These are phyloP conservation scores for Poeciliopsis paucimaculata DNA, from an alignment of 2,797 vertebrate genomes.

Conservation along the genomic window DNA sequence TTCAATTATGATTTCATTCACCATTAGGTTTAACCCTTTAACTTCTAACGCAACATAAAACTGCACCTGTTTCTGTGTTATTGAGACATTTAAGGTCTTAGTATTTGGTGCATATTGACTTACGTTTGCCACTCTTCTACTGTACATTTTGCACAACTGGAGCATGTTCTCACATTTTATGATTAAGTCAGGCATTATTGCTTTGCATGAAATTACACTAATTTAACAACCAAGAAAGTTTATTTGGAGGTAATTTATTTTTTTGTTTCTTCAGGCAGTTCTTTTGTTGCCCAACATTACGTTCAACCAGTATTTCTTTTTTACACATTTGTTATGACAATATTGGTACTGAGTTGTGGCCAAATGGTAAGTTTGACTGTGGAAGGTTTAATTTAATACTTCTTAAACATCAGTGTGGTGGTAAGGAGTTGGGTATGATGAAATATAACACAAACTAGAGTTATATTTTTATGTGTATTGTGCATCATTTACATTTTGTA, in stretches of 20 bases:
- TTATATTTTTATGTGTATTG: conserved; percentile 23
- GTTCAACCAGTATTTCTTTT: conserved; percentile 19
- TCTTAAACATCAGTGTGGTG: not conserved
- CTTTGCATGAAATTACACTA: conserved; percentile 19
- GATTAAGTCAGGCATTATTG: conserved; percentile 14
- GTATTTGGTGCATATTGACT: conserved; percentile 31
- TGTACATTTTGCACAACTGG: conserved; percentile 46
- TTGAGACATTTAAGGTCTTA: not conserved
- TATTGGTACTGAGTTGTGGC: conserved; percentile 45
- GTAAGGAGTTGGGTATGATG: conserved; percentile 3
- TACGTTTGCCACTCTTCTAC: conserved; percentile 20
- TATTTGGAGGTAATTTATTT: not conserved
- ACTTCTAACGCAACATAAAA: not conserved
- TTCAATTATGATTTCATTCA: not conserved
- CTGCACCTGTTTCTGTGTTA: not conserved
- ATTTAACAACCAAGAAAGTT: conserved; percentile 18
- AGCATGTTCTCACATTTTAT: conserved; percentile 47
- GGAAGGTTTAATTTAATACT: conserved; percentile 3
- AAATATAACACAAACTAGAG: conserved; percentile 10
- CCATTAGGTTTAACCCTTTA: conserved; percentile 23
- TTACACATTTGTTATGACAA: conserved; percentile 4
- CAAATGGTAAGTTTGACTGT: conserved; percentile 28
- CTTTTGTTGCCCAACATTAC: conserved; percentile 27
- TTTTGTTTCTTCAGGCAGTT: not conserved
- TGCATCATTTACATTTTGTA: conserved; percentile 23